These are phyloP conservation scores for Antrozous pallidus DNA, from an alignment of 2,797 vertebrate genomes.

Conservation along the genomic window DNA sequence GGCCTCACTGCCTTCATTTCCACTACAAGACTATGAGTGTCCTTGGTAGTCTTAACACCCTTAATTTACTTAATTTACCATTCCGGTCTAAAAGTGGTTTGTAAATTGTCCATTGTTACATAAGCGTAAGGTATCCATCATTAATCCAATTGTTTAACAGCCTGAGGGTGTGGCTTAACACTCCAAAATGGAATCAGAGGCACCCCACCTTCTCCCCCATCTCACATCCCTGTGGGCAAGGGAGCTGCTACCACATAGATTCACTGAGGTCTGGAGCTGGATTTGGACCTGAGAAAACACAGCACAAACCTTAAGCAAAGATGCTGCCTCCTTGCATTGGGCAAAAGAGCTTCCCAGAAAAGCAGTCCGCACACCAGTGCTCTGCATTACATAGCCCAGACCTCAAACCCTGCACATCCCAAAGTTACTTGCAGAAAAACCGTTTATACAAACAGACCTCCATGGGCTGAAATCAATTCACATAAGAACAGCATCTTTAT, in stretches of 20 bases:
- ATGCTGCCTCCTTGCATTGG: not conserved
- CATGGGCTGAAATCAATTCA: constrained; percentile 37
- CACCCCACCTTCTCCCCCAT: not conserved
- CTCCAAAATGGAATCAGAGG: not conserved
- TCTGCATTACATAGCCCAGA: not conserved
- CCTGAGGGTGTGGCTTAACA: not conserved
- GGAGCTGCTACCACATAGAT: too few relatives aligned
- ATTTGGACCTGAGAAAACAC: not conserved
- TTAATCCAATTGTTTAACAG: not conserved
- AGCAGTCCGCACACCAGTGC: not conserved
- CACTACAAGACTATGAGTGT: not conserved
- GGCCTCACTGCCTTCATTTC: not conserved
- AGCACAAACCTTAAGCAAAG: not conserved
- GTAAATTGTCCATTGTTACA: not conserved
- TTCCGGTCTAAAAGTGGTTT: not conserved
- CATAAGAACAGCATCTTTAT: constrained; percentile 14
- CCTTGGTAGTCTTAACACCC: not conserved
- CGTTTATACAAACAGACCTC: constrained; percentile 41
- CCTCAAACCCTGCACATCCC: not conserved
- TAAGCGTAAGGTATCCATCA: not conserved
- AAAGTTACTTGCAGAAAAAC: constrained; percentile 33
- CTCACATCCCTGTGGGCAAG: not conserved
- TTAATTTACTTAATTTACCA: not conserved
- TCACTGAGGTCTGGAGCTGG: fast-evolving
- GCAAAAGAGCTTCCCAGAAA: not conserved